Conservation (phyloP, 2,113 vertebrate species). For the Otis tarda region DNA sequence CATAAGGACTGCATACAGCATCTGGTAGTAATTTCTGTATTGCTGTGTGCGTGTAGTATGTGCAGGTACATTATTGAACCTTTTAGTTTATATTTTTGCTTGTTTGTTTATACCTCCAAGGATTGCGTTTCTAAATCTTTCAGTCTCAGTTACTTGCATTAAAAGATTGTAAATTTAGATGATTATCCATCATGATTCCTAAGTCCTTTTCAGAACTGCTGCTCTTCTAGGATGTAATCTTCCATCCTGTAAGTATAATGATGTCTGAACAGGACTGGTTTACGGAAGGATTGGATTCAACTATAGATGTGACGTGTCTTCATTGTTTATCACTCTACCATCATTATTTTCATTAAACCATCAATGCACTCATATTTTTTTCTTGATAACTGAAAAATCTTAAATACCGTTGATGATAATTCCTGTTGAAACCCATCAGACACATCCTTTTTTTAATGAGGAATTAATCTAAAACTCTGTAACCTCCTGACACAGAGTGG, state of each 20-base stretch:
- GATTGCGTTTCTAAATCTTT: conserved; percentile 25
- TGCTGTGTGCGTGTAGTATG: not conserved
- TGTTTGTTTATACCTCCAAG: conserved; percentile 36
- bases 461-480: not conserved
- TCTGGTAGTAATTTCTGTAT: not conserved
- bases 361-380: not conserved
- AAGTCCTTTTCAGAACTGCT: conserved; percentile 38
- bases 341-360: not conserved
- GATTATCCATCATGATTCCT: conserved; percentile 33
- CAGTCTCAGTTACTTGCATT: conserved; percentile 54
- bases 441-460: not conserved
- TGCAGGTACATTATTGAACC: conserved; percentile 10
- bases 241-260: conserved; percentile 42
- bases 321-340: not conserved
- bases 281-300: not conserved
- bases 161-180: conserved; percentile 48
- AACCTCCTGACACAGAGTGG: not conserved
- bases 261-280: not conserved
- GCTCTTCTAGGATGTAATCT: conserved; percentile 40
- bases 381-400: not conserved
- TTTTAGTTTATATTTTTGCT: not conserved
- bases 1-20: not conserved
- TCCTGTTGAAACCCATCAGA: not conserved
- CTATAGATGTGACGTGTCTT: not conserved
- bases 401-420: not conserved